A percentile compares a stretch with the other conserved stretches of the same genome.
phyloP scores from a whole-genome alignment of 2,888 invertebrate species.

The Agriotes lineatus region DNA sequence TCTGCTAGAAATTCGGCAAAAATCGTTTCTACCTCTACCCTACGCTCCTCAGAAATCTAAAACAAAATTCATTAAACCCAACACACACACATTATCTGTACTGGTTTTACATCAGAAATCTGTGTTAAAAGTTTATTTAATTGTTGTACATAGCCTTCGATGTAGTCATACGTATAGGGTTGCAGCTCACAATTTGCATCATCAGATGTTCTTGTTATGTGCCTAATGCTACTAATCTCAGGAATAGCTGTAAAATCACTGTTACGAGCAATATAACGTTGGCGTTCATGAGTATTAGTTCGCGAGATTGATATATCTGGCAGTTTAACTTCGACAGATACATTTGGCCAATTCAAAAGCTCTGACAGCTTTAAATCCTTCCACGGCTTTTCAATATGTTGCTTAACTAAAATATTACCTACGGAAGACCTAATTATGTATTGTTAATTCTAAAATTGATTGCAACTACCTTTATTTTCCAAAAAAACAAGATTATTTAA shows the following conservation, averaged over 20 bases:
- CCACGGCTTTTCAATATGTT: conserved; percentile 45
- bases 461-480: conserved; percentile 38
- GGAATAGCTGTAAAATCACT: conserved; percentile 27
- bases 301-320: conserved; percentile 45
- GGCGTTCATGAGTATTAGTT: conserved; percentile 37
- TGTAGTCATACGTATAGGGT: conserved; percentile 42
- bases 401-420: conserved; percentile 45
- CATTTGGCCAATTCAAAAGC: conserved; percentile 46
- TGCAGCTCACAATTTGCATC: background rate
- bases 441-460: too few species aligned
- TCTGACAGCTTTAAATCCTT: conserved; percentile 32
- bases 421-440: too few species aligned
- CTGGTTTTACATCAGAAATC: conserved; percentile 31
- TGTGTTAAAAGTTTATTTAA: conserved; percentile 26
- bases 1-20: conserved; percentile 45
- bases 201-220: conserved; percentile 34
- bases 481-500: conserved; percentile 45
- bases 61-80: too few species aligned
- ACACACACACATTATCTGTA: too few species aligned
- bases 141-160: conserved; percentile 41
- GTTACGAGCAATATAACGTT: conserved; percentile 43
- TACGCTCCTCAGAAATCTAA: conserved; percentile 27
- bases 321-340: conserved; percentile 42
- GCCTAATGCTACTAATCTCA: conserved; percentile 32
- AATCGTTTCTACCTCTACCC: conserved; percentile 29